Evolutionary conservation across 2,113 vertebrate species (phyloP), one percentile per base, ranked within the genome.

Genomic region (Struthidea cinerea): DNA sequence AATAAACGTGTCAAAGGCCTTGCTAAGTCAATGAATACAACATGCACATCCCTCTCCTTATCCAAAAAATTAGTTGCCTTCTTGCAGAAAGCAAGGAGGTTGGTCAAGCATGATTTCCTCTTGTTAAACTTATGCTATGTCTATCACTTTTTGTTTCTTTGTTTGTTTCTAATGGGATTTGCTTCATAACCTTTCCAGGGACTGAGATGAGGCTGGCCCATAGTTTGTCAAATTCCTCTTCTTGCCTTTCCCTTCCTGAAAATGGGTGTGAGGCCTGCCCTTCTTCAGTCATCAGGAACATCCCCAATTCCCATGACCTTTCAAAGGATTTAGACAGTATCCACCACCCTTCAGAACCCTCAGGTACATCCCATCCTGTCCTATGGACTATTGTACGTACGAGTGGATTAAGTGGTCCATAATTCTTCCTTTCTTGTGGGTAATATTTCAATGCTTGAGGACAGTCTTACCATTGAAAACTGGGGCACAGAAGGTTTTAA

Each of bases 221-320:
- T 24, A 37, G 10, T 28, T 50, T 0, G 0, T 28, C 28, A 4
- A 57, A 67, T 52, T 67, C 13, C 6, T 33, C 7, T 24, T 82
- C 17, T 57, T 56, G 16, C 32, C 18, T 73, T 44, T 5, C 33
- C 13, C 46, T 67, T 56, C 60, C 30, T 68, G 53, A 73, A 92
- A 44, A 44, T 44, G 24, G 8, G 4, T 70, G 32, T 33, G n/a
- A 61, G 0, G 0, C 41, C 46, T 77, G 50, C 28, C 8, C 11
- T 50, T 77, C 16, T 81, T 63, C 63, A 77, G 23, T 41, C 22
- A 52, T 17, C 16, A 41, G 28, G 53, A 73, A 11, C 9, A 52
- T 37, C 2, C 4, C 9, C 10, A 68, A n/a, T 30, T 37, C 20
- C 47, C 28, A 52, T 15, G 9, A 86, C 9, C 7, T 71, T 67